Percentiles rank a stretch among this genome's conserved stretches.
phyloP scores from a whole-genome alignment of 2,113 vertebrate genomes.

The Harpagus bidentatus region DNA sequence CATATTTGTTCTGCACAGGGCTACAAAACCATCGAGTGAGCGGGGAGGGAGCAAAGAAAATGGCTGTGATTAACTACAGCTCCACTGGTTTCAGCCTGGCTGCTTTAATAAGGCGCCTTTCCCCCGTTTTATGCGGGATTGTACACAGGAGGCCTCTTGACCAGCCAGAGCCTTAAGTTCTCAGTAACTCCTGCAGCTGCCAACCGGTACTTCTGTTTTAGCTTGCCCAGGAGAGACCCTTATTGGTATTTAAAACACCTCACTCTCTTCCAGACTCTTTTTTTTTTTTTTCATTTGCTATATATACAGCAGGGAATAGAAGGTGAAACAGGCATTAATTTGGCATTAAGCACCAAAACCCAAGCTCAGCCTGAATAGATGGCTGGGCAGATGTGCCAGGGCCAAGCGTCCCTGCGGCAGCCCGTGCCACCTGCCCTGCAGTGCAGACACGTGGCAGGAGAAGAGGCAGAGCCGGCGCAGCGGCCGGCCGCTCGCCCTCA shows the following conservation, averaged over 20 bases:
- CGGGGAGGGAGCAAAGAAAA: neutral
- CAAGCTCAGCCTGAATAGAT: neutral
- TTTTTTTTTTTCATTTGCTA: neutral
- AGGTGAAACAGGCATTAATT: neutral
- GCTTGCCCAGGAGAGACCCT: neutral
- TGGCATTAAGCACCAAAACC: neutral
- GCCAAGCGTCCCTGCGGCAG: neutral
- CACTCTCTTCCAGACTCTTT: neutral
- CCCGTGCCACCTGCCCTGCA: neutral
- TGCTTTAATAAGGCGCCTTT: neutral
- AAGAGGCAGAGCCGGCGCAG: neutral
- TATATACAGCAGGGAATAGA: neutral
- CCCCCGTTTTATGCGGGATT: neutral
- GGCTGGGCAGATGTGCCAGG: neutral
- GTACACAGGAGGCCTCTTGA: constrained; percentile 20
- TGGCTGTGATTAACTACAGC: neutral
- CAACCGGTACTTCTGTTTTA: neutral
- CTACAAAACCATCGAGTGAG: neutral
- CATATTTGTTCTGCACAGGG: neutral
- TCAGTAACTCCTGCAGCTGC: constrained; percentile 16
- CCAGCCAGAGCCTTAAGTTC: neutral
- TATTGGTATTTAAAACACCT: constrained; percentile 9
- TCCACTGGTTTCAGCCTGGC: neutral
- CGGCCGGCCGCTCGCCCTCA: rapidly evolving
- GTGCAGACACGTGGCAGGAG: neutral